A percentile compares a stretch with the other conserved stretches of the same genome.
phyloP scores from a whole-genome alignment of 1,140 invertebrate genomes.

The Drosophila yakuba region DNA sequence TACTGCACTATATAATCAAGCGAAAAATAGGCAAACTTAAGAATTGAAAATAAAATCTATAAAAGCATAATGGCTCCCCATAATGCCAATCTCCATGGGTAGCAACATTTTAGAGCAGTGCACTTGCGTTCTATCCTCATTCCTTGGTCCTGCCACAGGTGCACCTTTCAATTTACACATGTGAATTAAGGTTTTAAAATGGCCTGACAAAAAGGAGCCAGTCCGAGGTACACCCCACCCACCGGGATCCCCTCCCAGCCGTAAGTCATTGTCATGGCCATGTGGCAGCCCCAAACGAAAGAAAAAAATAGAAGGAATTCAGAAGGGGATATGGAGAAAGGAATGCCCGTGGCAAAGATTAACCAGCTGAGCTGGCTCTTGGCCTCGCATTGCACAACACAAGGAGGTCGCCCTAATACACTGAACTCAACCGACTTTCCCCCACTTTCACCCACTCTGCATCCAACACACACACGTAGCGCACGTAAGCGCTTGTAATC shows the following conservation, averaged over 20 bases:
- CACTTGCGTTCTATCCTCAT: background rate
- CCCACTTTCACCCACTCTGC: background rate
- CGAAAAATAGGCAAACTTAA: background rate
- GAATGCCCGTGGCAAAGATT: conserved; percentile 65
- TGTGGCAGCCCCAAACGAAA: conserved; percentile 38
- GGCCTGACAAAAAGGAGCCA: conserved; percentile 59
- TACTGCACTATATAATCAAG: background rate
- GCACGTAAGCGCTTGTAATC: conserved; percentile 72
- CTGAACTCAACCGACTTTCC: conserved; percentile 10
- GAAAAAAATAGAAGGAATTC: background rate
- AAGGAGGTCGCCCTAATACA: conserved; percentile 38
- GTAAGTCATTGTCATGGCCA: conserved; percentile 78
- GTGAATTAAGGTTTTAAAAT: conserved; percentile 83
- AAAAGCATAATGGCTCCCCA: no score
- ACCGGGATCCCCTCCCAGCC: conserved; percentile 9
- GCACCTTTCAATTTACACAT: conserved; percentile 81
- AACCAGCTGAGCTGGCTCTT: conserved; percentile 60
- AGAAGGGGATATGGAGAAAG: background rate
- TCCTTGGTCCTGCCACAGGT: conserved; percentile 56
- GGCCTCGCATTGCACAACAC: conserved; percentile 23
- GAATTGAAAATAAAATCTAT: no score
- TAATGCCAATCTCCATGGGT: no score
- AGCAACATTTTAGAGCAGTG: conserved; percentile 3
- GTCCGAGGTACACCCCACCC: conserved; percentile 3
- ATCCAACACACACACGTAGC: background rate